A percentile compares a stretch with the other conserved stretches of the same genome.
phyloP scores from a whole-genome alignment of 2,797 vertebrate genomes.

The Sebastes itinus region DNA sequence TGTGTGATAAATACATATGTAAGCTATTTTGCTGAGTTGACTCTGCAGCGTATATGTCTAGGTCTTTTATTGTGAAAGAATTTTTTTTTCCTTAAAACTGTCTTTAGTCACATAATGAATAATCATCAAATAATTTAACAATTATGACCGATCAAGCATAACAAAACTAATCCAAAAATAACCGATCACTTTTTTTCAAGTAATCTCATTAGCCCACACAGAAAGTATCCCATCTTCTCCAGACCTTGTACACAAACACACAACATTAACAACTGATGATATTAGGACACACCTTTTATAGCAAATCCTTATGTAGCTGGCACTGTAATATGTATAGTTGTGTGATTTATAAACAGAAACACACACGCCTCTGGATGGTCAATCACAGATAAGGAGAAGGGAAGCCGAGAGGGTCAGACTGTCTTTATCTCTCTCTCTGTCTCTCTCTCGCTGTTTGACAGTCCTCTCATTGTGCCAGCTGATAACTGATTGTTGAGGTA shows the following conservation, averaged over 20 bases:
- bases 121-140: neutral
- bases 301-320: neutral
- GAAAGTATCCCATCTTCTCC: neutral
- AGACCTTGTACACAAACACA: neutral
- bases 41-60: too few species aligned
- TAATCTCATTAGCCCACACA: neutral
- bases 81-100: neutral
- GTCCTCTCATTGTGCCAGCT: slow-evolving; percentile 14
- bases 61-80: too few species aligned
- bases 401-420: neutral
- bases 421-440: slow-evolving; percentile 19
- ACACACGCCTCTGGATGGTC: slow-evolving; percentile 4
- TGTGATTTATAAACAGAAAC: slow-evolving; percentile 12
- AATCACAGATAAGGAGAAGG: slow-evolving; percentile 37
- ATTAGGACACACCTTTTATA: neutral
- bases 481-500: slow-evolving; percentile 44
- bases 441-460: slow-evolving; percentile 1
- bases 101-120: neutral
- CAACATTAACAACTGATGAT: neutral
- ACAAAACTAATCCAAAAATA: neutral
- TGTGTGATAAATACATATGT: too few species aligned
- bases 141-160: neutral
- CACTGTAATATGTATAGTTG: neutral
- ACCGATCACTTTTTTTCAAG: neutral
- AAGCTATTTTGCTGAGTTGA: too few species aligned